These are phyloP conservation scores for Catonia carolina DNA, from an alignment of 2,888 invertebrate genomes.

Conservation along the genomic window DNA sequence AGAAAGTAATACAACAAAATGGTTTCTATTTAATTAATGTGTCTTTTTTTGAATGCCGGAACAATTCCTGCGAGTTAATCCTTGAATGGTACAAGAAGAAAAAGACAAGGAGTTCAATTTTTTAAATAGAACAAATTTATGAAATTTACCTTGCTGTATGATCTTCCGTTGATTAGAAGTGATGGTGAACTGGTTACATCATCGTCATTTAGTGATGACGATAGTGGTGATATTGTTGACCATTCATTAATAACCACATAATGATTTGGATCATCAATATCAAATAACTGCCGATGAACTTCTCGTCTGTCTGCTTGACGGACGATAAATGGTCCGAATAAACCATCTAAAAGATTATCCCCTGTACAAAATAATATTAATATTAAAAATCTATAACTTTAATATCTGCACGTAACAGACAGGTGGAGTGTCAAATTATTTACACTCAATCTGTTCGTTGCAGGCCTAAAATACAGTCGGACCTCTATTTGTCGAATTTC, in stretches of 20 bases:
- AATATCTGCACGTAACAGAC: no score
- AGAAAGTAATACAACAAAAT: no score
- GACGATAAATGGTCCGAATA: slow-evolving; percentile 65
- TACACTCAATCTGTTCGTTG: no score
- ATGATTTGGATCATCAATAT: slow-evolving; percentile 62
- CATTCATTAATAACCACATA: slow-evolving; percentile 64
- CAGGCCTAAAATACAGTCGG: no score
- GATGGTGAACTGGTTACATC: slow-evolving; percentile 46
- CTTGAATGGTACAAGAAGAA: no score
- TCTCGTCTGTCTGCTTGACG: slow-evolving; percentile 53
- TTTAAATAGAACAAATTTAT: no score
- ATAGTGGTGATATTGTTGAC: slow-evolving; percentile 48
- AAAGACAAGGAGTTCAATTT: no score
- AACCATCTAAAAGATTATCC: slow-evolving; percentile 59
- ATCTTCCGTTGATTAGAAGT: slow-evolving; percentile 58
- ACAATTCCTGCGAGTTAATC: no score
- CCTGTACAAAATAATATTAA: slow-evolving; percentile 41
- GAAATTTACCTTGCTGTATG: slow-evolving; percentile 19
- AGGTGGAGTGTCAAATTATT: no score
- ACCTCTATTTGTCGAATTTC: no score
- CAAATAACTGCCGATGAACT: slow-evolving; percentile 55
- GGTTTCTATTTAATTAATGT: no score
- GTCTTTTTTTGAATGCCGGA: no score
- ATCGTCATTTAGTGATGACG: slow-evolving; percentile 54
- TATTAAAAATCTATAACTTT: neutral